Conservation (phyloP, 2,113 vertebrate genomes). For the Apus apus region DNA sequence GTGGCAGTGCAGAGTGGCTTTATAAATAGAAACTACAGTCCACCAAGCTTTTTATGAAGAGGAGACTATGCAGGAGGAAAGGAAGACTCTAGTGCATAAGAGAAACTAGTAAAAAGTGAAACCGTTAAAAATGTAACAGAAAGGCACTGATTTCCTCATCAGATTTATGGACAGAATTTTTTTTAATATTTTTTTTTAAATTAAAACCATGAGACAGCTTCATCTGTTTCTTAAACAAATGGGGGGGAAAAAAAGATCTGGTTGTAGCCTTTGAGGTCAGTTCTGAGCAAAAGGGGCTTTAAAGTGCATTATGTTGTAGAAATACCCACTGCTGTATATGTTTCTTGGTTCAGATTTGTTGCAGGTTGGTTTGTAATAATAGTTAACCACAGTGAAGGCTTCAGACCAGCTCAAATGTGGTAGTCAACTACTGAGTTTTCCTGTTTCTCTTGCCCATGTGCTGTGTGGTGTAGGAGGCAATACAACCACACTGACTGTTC, state of each 20-base stretch:
- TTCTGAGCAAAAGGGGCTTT: background rate
- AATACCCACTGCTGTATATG: background rate
- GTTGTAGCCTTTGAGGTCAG: background rate
- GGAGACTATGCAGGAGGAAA: background rate
- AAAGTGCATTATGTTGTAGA: background rate
- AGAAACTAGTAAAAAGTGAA: background rate
- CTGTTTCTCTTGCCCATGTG: background rate
- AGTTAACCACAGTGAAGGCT: background rate
- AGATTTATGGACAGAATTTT: background rate
- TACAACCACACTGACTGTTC: background rate
- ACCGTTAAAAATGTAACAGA: background rate
- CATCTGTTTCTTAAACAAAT: background rate
- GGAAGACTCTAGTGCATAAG: background rate
- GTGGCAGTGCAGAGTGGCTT: background rate
- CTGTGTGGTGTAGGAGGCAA: background rate
- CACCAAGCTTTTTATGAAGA: background rate
- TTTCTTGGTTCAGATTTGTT: background rate
- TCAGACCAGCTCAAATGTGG: background rate
- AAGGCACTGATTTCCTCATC: background rate
- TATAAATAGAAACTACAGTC: background rate
- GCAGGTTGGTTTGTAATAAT: background rate
- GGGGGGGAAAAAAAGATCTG: background rate
- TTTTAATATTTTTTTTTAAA: background rate
- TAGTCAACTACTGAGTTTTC: background rate
- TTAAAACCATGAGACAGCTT: background rate